A percentile compares a stretch with the other conserved stretches of the same genome.
These are phyloP conservation scores for Argyrosomus regius DNA, from an alignment of 2,797 vertebrate genomes.

Conservation along the genomic window DNA sequence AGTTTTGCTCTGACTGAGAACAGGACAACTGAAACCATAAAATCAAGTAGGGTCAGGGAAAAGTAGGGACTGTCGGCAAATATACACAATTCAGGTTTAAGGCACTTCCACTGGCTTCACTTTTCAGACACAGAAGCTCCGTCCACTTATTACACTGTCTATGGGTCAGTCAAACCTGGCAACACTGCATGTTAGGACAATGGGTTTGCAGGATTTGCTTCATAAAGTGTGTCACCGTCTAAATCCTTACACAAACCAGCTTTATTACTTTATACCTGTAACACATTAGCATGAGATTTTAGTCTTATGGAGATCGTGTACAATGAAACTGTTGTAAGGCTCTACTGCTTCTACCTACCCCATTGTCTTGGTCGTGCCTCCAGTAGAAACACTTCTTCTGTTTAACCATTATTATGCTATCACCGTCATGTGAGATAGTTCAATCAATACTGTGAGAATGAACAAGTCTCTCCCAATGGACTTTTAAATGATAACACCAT, in stretches of 20 bases:
- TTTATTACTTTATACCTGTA: not conserved
- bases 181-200: not conserved
- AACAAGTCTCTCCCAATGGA: constrained; percentile 27
- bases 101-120: no score
- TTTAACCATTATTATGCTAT: constrained; percentile 11
- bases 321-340: not conserved
- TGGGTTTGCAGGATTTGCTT: not conserved
- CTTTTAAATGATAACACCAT: constrained; percentile 24
- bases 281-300: not conserved
- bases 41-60: no score
- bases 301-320: not conserved
- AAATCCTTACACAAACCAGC: not conserved
- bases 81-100: no score
- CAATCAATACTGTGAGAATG: constrained; percentile 38
- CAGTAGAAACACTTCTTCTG: not conserved
- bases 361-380: not conserved
- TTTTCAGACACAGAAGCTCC: no score
- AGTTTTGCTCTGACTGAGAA: no score
- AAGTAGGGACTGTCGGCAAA: no score
- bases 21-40: no score
- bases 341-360: not conserved
- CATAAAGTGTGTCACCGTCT: not conserved
- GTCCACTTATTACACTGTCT: no score
- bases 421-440: not conserved
- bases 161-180: constrained; percentile 1